These are phyloP conservation scores for Gnatocerus cornutus DNA, from an alignment of 2,888 invertebrate genomes.

Conservation along the genomic window DNA sequence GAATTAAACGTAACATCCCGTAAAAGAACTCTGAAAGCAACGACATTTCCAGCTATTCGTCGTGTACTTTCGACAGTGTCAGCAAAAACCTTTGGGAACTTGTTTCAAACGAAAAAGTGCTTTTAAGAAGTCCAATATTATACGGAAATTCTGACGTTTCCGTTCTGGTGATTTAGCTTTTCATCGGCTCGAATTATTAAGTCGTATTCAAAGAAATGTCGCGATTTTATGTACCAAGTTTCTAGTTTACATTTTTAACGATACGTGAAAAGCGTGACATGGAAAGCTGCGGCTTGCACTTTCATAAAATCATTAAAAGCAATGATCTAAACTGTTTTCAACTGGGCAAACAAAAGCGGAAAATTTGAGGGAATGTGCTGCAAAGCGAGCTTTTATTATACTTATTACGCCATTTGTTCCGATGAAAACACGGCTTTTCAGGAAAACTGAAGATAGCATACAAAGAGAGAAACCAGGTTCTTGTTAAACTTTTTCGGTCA, in stretches of 20 bases:
- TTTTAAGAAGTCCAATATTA: slow-evolving; percentile 14
- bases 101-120: slow-evolving; percentile 22
- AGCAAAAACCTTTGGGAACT: slow-evolving; percentile 19
- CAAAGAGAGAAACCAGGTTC: too few relatives aligned
- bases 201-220: background rate
- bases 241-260: too few relatives aligned
- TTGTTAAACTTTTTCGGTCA: too few relatives aligned
- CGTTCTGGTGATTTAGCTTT: slow-evolving; percentile 1
- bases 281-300: too few relatives aligned
- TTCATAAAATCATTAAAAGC: too few relatives aligned
- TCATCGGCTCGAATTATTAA: background rate
- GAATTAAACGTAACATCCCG: slow-evolving; percentile 23
- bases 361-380: background rate
- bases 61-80: slow-evolving; percentile 21
- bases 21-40: slow-evolving; percentile 11
- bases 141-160: background rate
- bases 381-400: too few relatives aligned
- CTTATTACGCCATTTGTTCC: too few relatives aligned
- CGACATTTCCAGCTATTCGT: slow-evolving; percentile 6
- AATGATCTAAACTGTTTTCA: too few relatives aligned
- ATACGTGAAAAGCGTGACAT: too few relatives aligned
- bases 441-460: too few relatives aligned
- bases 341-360: too few relatives aligned
- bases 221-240: background rate
- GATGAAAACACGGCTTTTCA: too few relatives aligned